Percentiles rank a stretch among this genome's conserved stretches.
Evolutionary conservation across 2,888 invertebrate species (phyloP).

Genomic region (Drosophila percnosoma): DNA sequence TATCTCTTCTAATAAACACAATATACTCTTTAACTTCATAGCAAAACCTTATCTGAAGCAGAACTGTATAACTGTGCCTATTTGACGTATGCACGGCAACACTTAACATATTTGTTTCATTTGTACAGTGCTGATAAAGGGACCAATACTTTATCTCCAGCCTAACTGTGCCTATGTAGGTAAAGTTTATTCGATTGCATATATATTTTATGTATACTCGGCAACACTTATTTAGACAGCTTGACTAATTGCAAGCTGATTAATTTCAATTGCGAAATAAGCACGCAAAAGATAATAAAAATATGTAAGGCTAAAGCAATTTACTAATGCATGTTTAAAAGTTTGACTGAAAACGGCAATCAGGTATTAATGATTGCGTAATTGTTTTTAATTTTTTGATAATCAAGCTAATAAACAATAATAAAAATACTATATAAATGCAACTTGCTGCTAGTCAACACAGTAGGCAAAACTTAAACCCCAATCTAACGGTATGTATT

Average conservation of each 20-base stretch:
- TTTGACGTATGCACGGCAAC: not conserved
- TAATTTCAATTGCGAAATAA: conserved; percentile 15
- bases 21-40: not conserved
- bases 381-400: not conserved
- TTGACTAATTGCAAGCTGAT: conserved; percentile 29
- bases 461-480: not conserved
- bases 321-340: not conserved
- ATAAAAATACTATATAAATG: not conserved
- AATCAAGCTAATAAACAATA: not conserved
- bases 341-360: not conserved
- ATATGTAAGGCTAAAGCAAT: not conserved
- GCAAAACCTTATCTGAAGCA: not conserved
- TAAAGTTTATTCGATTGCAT: not conserved
- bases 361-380: not conserved
- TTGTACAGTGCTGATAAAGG: not conserved
- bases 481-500: not conserved
- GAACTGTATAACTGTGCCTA: not conserved
- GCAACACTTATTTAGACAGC: conserved; percentile 17
- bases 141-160: not conserved
- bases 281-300: not conserved
- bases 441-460: not conserved
- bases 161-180: not conserved
- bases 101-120: not conserved
- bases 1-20: not conserved
- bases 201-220: not conserved